These are phyloP conservation scores for Microchirus variegatus DNA, from an alignment of 2,797 vertebrate genomes.

Conservation along the genomic window DNA sequence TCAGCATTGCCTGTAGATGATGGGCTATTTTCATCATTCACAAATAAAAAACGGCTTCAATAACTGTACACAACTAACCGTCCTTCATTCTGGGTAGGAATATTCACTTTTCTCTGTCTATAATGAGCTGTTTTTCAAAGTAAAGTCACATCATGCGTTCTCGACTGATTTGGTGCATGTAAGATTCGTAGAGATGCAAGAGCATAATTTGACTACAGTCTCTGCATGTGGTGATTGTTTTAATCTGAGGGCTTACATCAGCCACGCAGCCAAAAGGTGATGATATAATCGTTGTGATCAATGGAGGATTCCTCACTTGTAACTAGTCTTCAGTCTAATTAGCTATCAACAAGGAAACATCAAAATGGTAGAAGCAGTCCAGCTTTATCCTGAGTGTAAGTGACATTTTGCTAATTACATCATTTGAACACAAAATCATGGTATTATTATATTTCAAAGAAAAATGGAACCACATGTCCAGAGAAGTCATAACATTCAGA, in stretches of 20 bases:
- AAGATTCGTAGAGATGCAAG: conserved; percentile 25
- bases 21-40: conserved; percentile 67
- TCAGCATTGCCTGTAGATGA: conserved; percentile 67
- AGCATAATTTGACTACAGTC: conserved; percentile 34
- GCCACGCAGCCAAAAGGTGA: conserved; percentile 31
- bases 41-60: conserved; percentile 50
- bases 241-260: conserved; percentile 42
- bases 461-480: not conserved
- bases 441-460: not conserved
- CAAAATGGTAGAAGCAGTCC: not conserved
- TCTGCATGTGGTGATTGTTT: conserved; percentile 44
- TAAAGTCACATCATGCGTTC: conserved; percentile 54
- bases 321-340: conserved; percentile 40
- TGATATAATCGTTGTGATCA: conserved; percentile 29
- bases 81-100: conserved; percentile 42
- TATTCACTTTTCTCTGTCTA: conserved; percentile 44
- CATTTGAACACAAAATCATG: not conserved
- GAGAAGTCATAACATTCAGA: not conserved
- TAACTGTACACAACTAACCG: conserved; percentile 54
- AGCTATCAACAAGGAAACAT: conserved; percentile 21
- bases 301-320: conserved; percentile 27
- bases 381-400: conserved; percentile 13
- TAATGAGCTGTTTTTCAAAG: conserved; percentile 74
- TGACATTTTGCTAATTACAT: not conserved
- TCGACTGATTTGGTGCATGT: conserved; percentile 42